Evolutionary conservation across 2,888 invertebrate species (phyloP).

Genomic region (Tanypteryx hageni): DNA sequence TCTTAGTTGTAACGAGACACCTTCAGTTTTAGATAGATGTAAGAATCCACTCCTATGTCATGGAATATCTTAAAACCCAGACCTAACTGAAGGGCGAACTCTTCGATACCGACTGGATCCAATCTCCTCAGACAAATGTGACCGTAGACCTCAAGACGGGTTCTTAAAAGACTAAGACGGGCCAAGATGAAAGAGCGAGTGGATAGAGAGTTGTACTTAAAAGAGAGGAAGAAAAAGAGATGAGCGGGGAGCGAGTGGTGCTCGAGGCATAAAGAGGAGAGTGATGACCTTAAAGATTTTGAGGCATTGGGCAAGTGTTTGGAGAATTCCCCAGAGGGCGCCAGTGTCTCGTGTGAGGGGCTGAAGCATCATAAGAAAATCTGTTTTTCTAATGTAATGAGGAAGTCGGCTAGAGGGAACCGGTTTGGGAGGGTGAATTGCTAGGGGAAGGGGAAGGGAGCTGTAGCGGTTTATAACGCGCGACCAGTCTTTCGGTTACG

Average conservation of each 20-base stretch:
- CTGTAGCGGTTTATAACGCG: no score
- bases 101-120: no score
- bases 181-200: neutral
- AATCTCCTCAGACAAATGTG: neutral
- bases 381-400: constrained; percentile 1
- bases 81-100: no score
- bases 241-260: neutral
- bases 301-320: no score
- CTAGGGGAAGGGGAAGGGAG: neutral
- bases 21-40: neutral
- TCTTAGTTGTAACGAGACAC: neutral
- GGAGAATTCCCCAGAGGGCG: neutral
- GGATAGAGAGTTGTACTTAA: neutral
- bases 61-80: neutral
- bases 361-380: neutral
- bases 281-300: constrained; percentile 8
- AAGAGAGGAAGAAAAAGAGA: neutral
- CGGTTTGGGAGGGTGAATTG: neutral
- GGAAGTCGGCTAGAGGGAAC: neutral
- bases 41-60: neutral
- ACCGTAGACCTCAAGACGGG: neutral
- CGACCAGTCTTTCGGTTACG: no score
- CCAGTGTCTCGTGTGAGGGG: neutral
- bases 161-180: neutral
- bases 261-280: neutral